Percentiles rank a stretch among this genome's conserved stretches.
These are phyloP conservation scores for Parapristionchus giblindavisi DNA, from an alignment of 2,888 invertebrate genomes.

Conservation along the genomic window DNA sequence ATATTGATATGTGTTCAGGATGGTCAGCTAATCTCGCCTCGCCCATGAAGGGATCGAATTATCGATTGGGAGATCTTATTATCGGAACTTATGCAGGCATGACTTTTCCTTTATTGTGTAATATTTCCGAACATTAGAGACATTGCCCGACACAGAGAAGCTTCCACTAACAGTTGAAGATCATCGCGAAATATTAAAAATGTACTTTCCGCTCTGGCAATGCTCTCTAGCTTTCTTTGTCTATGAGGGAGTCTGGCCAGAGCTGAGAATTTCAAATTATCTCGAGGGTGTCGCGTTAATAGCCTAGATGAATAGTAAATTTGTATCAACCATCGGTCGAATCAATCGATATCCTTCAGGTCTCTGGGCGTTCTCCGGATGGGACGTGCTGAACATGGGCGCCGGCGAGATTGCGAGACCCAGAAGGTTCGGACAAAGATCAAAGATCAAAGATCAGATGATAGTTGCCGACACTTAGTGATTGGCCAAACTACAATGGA, in stretches of 20 bases:
- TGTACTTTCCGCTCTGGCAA: too few species aligned
- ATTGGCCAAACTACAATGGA: not conserved
- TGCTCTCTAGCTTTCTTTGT: too few species aligned
- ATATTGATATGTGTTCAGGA: constrained; percentile 42
- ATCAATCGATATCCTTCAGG: constrained; percentile 48
- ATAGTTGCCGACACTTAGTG: not conserved
- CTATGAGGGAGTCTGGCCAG: too few species aligned
- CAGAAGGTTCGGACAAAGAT: constrained; percentile 44
- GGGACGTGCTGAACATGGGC: constrained; percentile 68
- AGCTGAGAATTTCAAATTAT: too few species aligned
- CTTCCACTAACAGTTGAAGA: too few species aligned
- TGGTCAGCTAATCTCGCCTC: constrained; percentile 56
- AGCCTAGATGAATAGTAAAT: too few species aligned
- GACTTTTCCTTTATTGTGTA: not conserved
- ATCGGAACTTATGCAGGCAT: constrained; percentile 61
- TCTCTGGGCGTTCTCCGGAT: constrained; percentile 67
- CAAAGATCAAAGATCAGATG: not conserved
- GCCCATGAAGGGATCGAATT: constrained; percentile 61
- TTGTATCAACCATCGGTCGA: too few species aligned
- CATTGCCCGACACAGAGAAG: too few species aligned
- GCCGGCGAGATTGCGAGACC: constrained; percentile 65
- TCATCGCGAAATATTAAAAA: too few species aligned
- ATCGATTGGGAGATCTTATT: constrained; percentile 60
- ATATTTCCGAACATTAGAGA: too few species aligned
- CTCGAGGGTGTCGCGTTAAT: too few species aligned